Evolutionary conservation across 2,113 vertebrate genomes (phyloP).

Genomic region (Lutjanus erythropterus): DNA sequence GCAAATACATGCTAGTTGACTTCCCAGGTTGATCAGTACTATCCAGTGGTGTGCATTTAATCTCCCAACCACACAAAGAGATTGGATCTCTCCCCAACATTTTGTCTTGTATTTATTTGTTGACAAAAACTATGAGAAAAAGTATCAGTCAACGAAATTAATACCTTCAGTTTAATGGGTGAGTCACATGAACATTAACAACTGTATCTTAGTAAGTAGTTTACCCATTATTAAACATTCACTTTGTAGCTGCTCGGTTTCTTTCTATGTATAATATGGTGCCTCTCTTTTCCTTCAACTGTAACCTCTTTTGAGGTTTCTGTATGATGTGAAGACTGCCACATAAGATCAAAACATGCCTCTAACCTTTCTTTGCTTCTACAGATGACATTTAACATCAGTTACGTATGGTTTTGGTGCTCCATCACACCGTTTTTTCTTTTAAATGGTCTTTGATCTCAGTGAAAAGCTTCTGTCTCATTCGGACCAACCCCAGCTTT

Average conservation of each 20-base stretch:
- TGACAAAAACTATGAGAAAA: too few species aligned
- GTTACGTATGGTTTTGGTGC: background rate
- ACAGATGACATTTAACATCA: slow-evolving; percentile 7
- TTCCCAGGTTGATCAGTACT: too few species aligned
- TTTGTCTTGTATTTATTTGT: too few species aligned
- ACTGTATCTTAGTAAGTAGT: background rate
- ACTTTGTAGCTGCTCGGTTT: background rate
- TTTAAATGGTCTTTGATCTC: background rate
- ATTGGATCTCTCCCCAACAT: too few species aligned
- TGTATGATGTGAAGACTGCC: too few species aligned
- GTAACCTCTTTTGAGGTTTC: too few species aligned
- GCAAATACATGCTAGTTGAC: too few species aligned
- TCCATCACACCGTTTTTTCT: background rate
- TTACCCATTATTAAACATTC: background rate
- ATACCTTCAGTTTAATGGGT: background rate
- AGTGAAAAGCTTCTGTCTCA: background rate
- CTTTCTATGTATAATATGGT: background rate
- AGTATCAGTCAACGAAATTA: too few species aligned
- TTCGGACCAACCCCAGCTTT: background rate
- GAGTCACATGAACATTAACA: background rate
- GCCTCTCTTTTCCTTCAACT: background rate
- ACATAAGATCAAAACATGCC: background rate
- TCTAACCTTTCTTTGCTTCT: slow-evolving; percentile 7
- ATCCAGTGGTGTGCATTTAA: too few species aligned
- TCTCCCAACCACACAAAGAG: too few species aligned